Evolutionary conservation across 2,797 vertebrate genomes (phyloP).

Genomic region (Acridotheres tristis): DNA sequence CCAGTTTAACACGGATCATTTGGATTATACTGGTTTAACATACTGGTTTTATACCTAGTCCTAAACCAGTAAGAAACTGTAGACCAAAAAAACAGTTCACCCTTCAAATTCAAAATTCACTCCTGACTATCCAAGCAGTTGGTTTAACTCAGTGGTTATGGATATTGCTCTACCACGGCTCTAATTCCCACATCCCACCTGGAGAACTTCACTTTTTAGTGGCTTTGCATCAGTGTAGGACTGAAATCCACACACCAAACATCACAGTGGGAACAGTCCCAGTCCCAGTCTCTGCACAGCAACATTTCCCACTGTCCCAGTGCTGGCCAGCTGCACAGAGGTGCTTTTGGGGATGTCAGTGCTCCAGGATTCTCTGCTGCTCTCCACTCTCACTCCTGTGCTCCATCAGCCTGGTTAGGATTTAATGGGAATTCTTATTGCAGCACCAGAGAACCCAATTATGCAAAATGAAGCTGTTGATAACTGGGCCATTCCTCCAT

Average conservation of each 20-base stretch:
- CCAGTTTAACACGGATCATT: fast-evolving
- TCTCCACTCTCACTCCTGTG: fast-evolving
- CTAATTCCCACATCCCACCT: neutral
- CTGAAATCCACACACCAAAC: neutral
- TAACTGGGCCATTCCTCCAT: neutral
- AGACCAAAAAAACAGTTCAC: neutral
- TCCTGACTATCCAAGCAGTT: neutral
- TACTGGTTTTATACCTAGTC: neutral
- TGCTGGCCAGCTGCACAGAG: neutral
- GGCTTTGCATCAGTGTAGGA: neutral
- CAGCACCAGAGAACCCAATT: neutral
- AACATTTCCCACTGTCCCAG: neutral
- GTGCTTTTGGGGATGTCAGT: neutral
- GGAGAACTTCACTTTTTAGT: neutral
- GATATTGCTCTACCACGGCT: neutral
- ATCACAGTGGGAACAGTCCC: neutral
- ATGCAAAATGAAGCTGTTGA: neutral
- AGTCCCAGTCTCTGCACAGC: fast-evolving
- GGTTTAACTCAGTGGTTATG: neutral
- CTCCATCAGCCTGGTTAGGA: neutral
- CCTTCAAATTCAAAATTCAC: neutral
- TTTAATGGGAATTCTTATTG: neutral
- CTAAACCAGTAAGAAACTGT: neutral
- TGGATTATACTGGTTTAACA: neutral
- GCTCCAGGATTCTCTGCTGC: neutral